These are phyloP conservation scores for Hydrotaea cyrtoneurina DNA, from an alignment of 2,888 invertebrate genomes.

Conservation along the genomic window DNA sequence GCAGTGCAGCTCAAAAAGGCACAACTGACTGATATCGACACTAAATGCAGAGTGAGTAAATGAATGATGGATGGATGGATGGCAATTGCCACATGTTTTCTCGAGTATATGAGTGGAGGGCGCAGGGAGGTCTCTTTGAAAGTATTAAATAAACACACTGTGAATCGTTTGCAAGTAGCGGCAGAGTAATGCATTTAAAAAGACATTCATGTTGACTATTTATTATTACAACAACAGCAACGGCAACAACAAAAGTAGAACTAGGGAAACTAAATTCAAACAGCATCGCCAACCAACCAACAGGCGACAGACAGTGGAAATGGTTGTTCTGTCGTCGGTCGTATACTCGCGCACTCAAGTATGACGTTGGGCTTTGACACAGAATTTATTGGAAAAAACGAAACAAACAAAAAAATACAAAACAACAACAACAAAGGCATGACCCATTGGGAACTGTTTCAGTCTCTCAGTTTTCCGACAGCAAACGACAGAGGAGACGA, in stretches of 20 bases:
- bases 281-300: background rate
- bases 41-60: background rate
- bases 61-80: background rate
- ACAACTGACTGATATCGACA: slow-evolving; percentile 7
- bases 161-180: slow-evolving; percentile 67
- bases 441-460: slow-evolving; percentile 56
- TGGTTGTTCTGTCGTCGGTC: background rate
- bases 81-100: slow-evolving; percentile 8
- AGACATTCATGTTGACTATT: slow-evolving; percentile 50
- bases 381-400: slow-evolving; percentile 27
- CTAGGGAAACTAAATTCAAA: background rate
- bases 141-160: slow-evolving; percentile 56
- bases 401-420: slow-evolving; percentile 22
- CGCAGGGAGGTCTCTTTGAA: background rate
- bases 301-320: slow-evolving; percentile 6
- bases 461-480: background rate
- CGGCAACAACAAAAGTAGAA: slow-evolving; percentile 36
- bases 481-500: background rate
- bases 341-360: background rate
- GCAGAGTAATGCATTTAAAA: slow-evolving; percentile 60
- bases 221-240: slow-evolving; percentile 15
- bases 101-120: background rate
- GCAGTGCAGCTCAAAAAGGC: background rate
- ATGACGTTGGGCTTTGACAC: slow-evolving; percentile 13
- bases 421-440: slow-evolving; percentile 45